phyloP scores from a whole-genome alignment of 2,888 invertebrate genomes.

The Rhaphigaster nebulosa region DNA sequence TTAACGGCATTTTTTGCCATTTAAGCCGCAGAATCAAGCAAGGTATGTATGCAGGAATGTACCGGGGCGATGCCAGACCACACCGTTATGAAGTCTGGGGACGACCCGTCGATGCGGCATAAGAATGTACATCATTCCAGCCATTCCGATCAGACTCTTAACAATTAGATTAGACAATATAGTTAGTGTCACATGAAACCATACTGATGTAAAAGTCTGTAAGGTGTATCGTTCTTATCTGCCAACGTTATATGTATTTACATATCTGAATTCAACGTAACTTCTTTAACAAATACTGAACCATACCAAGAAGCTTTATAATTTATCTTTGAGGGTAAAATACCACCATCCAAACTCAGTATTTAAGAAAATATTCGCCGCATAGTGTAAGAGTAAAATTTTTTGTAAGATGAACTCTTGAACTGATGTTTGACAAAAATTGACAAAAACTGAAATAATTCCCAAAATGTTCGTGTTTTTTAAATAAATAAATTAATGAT shows the following conservation, averaged over 20 bases:
- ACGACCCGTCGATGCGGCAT: neutral
- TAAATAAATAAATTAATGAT: too few species aligned
- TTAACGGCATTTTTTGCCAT: neutral
- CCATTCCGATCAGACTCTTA: neutral
- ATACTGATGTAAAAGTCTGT: neutral
- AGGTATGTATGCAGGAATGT: conserved; percentile 36
- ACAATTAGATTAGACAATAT: neutral
- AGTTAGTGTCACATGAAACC: neutral
- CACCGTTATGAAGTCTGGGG: conserved; percentile 44
- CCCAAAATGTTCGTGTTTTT: too few species aligned
- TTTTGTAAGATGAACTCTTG: too few species aligned
- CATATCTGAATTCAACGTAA: too few species aligned
- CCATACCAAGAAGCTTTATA: too few species aligned
- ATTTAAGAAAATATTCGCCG: too few species aligned
- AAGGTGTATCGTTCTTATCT: neutral
- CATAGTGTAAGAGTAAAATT: too few species aligned
- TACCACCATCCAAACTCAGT: too few species aligned
- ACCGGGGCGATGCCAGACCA: neutral
- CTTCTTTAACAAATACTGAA: too few species aligned
- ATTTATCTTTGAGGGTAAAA: too few species aligned
- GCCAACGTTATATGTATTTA: neutral
- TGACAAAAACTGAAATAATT: too few species aligned
- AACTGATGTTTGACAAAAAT: too few species aligned
- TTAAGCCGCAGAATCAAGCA: neutral
- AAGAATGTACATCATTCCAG: neutral